Base-by-base conservation (phyloP, 1,140 invertebrate species). In the Olivierus martensii region DNA sequence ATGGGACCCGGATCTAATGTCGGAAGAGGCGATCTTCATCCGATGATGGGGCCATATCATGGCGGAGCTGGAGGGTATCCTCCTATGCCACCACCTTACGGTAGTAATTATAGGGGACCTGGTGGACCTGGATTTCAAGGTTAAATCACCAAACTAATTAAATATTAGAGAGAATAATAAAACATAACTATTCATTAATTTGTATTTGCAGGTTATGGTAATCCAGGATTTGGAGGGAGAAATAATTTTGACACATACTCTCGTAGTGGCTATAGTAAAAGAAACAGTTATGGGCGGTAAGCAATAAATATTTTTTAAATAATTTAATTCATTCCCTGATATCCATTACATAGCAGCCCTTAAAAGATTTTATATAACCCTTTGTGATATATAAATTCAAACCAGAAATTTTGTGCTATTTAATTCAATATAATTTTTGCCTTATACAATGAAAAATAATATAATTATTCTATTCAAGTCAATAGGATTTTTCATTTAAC, bases 71-170 rank as follows among this genome's bases (percentile, higher is more conserved):
- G 28, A 28, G 28, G 28, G 9, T 53, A 46, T 14, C 49, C 47
- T 46, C 53, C 42, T 42, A 57, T 46, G 48, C 52, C 57, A 45
- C 49, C 39, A 47, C 57, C 52, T 21, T 51, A 46, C 39, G 46
- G 51, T 35, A 60, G 54, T 48, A 48, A 41, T 45, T 49, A 44
- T 3, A 44, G 58, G 12, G 55, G 51, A 15, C 55, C 60, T 37
- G 47, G 35, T 28, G 28, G 28, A 17, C 44, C 53, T n/a, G 49
- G 38, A 28, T 59, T 57, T 51, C 43, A 41, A 15, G 52, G 56
- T 51, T 45, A 42, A 45, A 46, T 52, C 39, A 22, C 2, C 15
- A 41, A 19, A 2, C n/a, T 28, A 41, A 15, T 41, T 15, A 14
- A 6, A 14, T 41, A 11, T 41, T 41, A 6, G 7, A 9, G 12